Percentiles rank a stretch among this genome's conserved stretches.
phyloP scores from a whole-genome alignment of 2,113 vertebrate species.

The Calonectris borealis region DNA sequence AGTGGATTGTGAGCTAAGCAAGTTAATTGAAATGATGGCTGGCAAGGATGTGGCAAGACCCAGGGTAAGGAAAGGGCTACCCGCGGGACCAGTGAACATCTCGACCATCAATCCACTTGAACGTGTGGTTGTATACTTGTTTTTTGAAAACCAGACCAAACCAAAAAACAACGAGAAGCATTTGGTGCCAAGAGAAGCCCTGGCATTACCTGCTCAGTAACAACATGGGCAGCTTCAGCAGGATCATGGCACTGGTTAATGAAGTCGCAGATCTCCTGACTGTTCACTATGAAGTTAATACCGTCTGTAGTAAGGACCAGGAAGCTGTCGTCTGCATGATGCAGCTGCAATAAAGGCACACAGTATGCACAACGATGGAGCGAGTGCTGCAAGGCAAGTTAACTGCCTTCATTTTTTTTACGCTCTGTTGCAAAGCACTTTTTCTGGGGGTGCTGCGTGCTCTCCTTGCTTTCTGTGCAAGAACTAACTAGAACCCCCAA shows the following conservation, averaged over 20 bases:
- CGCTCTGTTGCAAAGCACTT: not conserved
- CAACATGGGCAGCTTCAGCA: constrained; percentile 88
- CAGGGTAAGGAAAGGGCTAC: not conserved
- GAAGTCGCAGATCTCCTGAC: constrained; percentile 95
- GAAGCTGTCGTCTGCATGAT: constrained; percentile 89
- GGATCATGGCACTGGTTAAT: constrained; percentile 94
- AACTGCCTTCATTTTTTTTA: not conserved
- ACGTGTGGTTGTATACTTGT: rapidly evolving
- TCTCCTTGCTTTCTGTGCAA: not conserved
- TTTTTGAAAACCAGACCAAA: not conserved
- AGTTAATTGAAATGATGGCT: not conserved
- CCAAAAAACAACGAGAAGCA: not conserved
- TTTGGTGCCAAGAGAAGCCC: not conserved
- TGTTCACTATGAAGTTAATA: constrained; percentile 98
- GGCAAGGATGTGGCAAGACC: not conserved
- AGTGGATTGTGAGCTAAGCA: not conserved
- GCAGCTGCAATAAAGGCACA: constrained; percentile 76
- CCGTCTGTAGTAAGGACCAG: constrained; percentile 95
- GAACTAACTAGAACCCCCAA: not conserved
- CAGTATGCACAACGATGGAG: rapidly evolving
- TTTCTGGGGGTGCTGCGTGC: not conserved
- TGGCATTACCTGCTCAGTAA: constrained; percentile 89
- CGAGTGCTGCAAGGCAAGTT: not conserved
- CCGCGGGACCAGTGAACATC: not conserved
- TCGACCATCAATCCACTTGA: not conserved